Base-by-base conservation (phyloP, 2,113 vertebrate species). In the Platysteira castanea region DNA sequence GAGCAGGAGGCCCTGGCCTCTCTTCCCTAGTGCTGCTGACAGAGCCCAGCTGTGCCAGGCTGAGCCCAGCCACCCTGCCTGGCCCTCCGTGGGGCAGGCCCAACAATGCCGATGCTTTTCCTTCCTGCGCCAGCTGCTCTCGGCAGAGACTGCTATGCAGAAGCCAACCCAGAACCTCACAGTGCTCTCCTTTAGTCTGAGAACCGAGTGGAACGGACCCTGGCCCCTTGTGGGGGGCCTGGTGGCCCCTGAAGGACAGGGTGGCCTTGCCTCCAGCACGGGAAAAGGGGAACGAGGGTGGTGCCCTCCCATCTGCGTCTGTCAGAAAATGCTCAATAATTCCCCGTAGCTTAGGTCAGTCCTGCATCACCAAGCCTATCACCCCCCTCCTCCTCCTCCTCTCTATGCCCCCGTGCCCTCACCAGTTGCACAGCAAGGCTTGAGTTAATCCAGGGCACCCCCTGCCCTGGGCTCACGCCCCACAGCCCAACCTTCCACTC, bases 351-450 rank as follows among this genome's bases (percentile, higher is more conserved):
- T 95, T 94, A 88, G 93, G 56, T 80, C 74, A 87, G 91, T 68
- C 91, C 81, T 71, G 31, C 4, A 9, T 88, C 90, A 80, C 87
- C 75, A 50, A 90, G 79, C 84, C 78, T 74, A 1, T 76, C 9
- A 4, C 35, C 30, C 39, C 39, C 61, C 39, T 54, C 49, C 67
- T 84, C 61, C 39, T 54, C 49, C 67, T 84, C 74, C 35, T 74
- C 76, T 71, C 77, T 47, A 30, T 20, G 42, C 26, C 37, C 44
- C 49, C 0, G 0, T 18, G 68, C 70, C 81, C 87, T 87, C 87
- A 88, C 71, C 87, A 61, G 33, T 84, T 92, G 95, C 95, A 93
- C 90, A 90, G 89, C 90, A 77, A 93, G 95, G 82, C 93, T 94
- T 94, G 94, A 93, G 93, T 92, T 84, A 77, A 84, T 37, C 54